phyloP scores from a whole-genome alignment of 2,888 invertebrate species.

The Cyclophora albipunctata region DNA sequence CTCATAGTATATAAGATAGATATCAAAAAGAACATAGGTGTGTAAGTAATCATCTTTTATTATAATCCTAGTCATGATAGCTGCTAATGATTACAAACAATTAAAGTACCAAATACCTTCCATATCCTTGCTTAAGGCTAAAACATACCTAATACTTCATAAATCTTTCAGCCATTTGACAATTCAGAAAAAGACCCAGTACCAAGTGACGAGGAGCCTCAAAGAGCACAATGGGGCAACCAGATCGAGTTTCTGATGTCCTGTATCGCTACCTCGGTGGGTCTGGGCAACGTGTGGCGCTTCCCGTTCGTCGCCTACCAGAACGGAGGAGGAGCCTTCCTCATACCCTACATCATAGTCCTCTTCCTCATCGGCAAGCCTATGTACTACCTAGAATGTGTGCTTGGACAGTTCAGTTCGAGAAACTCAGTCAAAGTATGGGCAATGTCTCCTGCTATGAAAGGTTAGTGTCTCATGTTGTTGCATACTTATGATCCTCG shows the following conservation, averaged over 20 bases:
- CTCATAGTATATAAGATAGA: no score
- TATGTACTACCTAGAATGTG: conserved; percentile 89
- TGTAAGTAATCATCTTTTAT: no score
- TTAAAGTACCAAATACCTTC: no score
- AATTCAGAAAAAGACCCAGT: conserved; percentile 10
- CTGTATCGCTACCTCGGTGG: conserved; percentile 83
- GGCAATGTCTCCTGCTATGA: conserved; percentile 80
- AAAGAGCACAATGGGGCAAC: conserved; percentile 75
- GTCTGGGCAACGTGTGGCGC: conserved; percentile 83
- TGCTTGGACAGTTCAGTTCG: conserved; percentile 88
- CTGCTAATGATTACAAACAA: no score
- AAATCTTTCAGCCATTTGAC: conserved; percentile 2
- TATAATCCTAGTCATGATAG: no score
- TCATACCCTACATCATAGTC: conserved; percentile 83
- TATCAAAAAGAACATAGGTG: no score
- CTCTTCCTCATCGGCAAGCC: conserved; percentile 83
- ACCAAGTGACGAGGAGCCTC: conserved; percentile 18
- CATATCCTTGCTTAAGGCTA: no score
- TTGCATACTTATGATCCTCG: neutral
- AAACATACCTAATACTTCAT: no score
- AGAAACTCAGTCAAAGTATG: conserved; percentile 85
- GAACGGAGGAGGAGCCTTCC: conserved; percentile 84
- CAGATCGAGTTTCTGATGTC: conserved; percentile 83
- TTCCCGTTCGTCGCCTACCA: conserved; percentile 77
- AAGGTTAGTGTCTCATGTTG: conserved; percentile 70